A percentile compares a stretch with the other conserved stretches of the same genome.
Evolutionary conservation across 2,113 vertebrate genomes (phyloP).

Genomic region (Sinocyclocheilus anophthalmus): DNA sequence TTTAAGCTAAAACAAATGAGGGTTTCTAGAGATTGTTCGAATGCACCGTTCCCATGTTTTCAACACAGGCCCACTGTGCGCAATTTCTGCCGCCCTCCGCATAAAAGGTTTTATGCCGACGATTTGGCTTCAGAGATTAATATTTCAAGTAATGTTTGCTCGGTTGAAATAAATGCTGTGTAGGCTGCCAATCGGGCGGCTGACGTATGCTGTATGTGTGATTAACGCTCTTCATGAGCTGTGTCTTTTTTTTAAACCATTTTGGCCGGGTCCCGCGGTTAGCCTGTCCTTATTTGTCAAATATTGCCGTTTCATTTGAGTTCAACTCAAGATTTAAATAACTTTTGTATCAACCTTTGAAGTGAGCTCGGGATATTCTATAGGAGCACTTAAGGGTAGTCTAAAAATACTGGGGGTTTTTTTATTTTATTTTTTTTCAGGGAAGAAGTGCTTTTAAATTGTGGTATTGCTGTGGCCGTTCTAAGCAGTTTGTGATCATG

Average conservation of each 20-base stretch:
- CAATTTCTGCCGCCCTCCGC: neutral
- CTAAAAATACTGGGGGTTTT: neutral
- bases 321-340: conserved; percentile 11
- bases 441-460: neutral
- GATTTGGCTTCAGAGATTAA: conserved; percentile 42
- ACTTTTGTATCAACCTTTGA: neutral
- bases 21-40: conserved; percentile 5
- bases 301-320: neutral
- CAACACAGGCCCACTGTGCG: neutral
- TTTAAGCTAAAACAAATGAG: conserved; percentile 19
- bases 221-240: conserved; percentile 19
- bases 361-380: neutral
- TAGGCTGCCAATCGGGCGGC: neutral
- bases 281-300: conserved; percentile 7
- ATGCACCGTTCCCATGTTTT: conserved; percentile 19
- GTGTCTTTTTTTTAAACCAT: conserved; percentile 11
- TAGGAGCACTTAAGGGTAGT: too few relatives aligned
- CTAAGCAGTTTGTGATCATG: too few relatives aligned
- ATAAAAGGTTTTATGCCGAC: neutral
- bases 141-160: conserved; percentile 37
- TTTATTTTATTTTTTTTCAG: neutral
- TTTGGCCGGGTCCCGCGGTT: neutral
- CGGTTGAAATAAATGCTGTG: conserved; percentile 20
- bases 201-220: conserved; percentile 6
- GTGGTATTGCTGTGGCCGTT: neutral